Evolutionary conservation across 1,140 invertebrate species (phyloP).

Genomic region (Bathynomus jamesi): DNA sequence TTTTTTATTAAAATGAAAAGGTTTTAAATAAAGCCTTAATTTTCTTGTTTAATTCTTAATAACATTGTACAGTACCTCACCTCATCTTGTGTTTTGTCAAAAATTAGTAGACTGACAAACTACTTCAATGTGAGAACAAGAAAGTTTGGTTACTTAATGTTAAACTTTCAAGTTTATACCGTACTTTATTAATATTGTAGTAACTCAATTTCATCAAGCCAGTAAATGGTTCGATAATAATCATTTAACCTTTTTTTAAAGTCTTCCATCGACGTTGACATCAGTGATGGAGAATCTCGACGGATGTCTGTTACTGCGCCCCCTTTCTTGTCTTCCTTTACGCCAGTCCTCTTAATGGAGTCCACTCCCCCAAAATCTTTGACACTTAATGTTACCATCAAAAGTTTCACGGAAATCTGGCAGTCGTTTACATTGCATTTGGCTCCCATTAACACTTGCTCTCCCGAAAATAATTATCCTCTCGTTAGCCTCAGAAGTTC

Average conservation of each 20-base stretch:
- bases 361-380: slow-evolving; percentile 26
- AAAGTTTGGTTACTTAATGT: no score
- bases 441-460: slow-evolving; percentile 10
- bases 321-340: slow-evolving; percentile 24
- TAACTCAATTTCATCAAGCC: no score
- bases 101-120: no score
- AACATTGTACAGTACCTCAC: no score
- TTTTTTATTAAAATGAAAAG: no score
- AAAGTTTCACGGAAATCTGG: slow-evolving; percentile 28
- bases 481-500: slow-evolving; percentile 11
- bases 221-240: no score
- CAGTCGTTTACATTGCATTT: slow-evolving; percentile 29
- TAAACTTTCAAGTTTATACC: no score
- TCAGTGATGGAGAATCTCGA: slow-evolving; percentile 19
- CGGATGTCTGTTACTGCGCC: slow-evolving; percentile 18
- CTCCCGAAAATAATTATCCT: slow-evolving; percentile 1
- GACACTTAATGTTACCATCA: slow-evolving; percentile 20
- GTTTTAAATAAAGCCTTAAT: no score
- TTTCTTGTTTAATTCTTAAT: no score
- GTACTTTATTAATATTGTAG: no score
- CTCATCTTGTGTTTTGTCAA: no score
- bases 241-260: slow-evolving; percentile 5
- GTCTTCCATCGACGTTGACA: slow-evolving; percentile 25
- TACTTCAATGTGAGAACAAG: no score
- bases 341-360: slow-evolving; percentile 20